phyloP scores from a whole-genome alignment of 2,888 invertebrate genomes.

The Drosophila siamana region DNA sequence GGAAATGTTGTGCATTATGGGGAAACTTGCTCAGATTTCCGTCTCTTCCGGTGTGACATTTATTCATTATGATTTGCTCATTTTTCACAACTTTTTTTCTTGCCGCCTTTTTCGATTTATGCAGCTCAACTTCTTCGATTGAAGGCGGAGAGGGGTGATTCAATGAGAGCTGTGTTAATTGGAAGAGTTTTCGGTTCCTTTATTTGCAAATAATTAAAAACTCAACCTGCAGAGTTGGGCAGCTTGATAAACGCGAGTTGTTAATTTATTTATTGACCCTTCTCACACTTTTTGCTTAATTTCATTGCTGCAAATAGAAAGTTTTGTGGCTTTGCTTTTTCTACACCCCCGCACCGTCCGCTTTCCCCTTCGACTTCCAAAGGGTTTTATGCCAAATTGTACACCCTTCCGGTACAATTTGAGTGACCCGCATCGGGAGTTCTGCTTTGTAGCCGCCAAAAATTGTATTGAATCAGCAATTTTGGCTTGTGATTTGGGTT shows the following conservation, averaged over 20 bases:
- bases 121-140: background rate
- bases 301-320: constrained; percentile 46
- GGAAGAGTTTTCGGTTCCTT: constrained; percentile 58
- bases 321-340: constrained; percentile 38
- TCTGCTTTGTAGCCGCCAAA: constrained; percentile 15
- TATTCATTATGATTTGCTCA: constrained; percentile 80
- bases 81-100: constrained; percentile 51
- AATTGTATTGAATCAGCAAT: constrained; percentile 69
- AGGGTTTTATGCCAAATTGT: constrained; percentile 17
- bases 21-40: constrained; percentile 67
- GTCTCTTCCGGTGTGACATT: constrained; percentile 79
- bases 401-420: constrained; percentile 37
- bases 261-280: constrained; percentile 74
- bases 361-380: background rate
- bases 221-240: constrained; percentile 25
- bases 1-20: constrained; percentile 72
- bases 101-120: constrained; percentile 2
- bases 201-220: constrained; percentile 80
- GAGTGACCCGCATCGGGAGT: constrained; percentile 57
- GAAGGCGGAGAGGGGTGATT: background rate
- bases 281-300: constrained; percentile 42
- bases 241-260: constrained; percentile 45
- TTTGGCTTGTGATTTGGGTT: constrained; percentile 67
- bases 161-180: constrained; percentile 57
- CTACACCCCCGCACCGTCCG: too few species aligned